These are phyloP conservation scores for Leptinotarsa juncta DNA, from an alignment of 2,888 invertebrate species.

Conservation along the genomic window DNA sequence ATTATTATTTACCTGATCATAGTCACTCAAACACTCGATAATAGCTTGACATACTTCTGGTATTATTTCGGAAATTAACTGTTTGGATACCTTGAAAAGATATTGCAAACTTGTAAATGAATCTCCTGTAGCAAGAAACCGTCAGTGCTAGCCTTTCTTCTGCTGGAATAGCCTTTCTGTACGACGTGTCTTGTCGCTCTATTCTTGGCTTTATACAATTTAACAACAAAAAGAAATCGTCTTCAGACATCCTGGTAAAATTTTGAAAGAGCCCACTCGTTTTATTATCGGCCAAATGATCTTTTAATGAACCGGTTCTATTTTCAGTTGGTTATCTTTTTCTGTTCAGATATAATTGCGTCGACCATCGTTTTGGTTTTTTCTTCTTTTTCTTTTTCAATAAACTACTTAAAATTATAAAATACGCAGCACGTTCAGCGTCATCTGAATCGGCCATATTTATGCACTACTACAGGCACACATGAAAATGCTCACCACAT, in stretches of 20 bases:
- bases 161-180: constrained; percentile 21
- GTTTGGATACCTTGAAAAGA: constrained; percentile 12
- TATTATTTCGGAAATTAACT: constrained; percentile 6
- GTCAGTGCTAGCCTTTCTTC: constrained; percentile 13
- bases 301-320: neutral
- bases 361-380: constrained; percentile 19
- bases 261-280: constrained; percentile 21
- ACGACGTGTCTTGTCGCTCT: constrained; percentile 10
- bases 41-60: constrained; percentile 10
- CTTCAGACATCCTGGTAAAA: constrained; percentile 19
- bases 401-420: constrained; percentile 8
- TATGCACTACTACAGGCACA: constrained; percentile 17
- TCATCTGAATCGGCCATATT: constrained; percentile 25
- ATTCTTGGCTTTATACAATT: constrained; percentile 24
- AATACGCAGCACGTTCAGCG: constrained; percentile 6
- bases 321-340: neutral
- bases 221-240: constrained; percentile 22
- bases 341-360: constrained; percentile 7
- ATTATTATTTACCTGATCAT: constrained; percentile 20
- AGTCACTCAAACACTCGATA: constrained; percentile 10
- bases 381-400: constrained; percentile 21
- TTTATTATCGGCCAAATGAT: constrained; percentile 8
- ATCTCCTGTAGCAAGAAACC: constrained; percentile 14
- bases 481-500: constrained; percentile 18
- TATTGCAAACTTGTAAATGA: constrained; percentile 16